Base-by-base conservation (phyloP, 2,113 vertebrate genomes). In the Heteronetta atricapilla region DNA sequence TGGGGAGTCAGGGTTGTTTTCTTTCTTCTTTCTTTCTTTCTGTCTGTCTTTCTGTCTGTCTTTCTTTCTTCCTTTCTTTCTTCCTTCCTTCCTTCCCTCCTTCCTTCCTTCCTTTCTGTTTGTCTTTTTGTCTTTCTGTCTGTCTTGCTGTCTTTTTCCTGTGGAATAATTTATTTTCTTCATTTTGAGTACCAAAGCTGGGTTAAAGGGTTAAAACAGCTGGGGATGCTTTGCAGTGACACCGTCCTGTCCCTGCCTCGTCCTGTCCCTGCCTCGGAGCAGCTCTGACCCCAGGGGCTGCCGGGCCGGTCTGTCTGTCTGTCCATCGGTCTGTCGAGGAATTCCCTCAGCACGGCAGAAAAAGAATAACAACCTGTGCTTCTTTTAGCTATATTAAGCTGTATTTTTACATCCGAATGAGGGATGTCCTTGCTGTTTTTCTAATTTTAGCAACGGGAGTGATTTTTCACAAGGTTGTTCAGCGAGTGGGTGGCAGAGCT, bases 291-390 rank as follows among this genome's bases (percentile, higher is more conserved):
- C 34, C 34, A 4, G 26, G 28, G n/a, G 28, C 46, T 29, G 38
- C 40, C 3, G 1, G 19, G 75, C 33, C 4, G 0, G 56, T 60
- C 33, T 3, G 52, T 82, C 58, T 0, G 33, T 53, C 50, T 5
- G 63, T 64, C 53, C 15, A 4, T 52, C 50, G 2, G 63, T 60
- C 53, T 29, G 50, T 52, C 23, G 23, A 52, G 23, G 34, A 38
- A 38, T 34, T 36, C 59, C 60, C 34, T 26, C 60, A 38, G 60
- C 34, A 16, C 6, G 14, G 34, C 23, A 36, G 8, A 26, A 38
- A 38, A n/a, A n/a, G 33, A 8, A 9, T 60, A 60, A 36, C 60
- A 26, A 5, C 2, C 2, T 29, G 73, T 13, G 74, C 3, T 6
- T 34, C 50, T 31, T 73, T 2, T 2, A 20, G 8, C 59, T 53